Base-by-base conservation (phyloP, 1,140 invertebrate genomes). In the Papilio dardanus region DNA sequence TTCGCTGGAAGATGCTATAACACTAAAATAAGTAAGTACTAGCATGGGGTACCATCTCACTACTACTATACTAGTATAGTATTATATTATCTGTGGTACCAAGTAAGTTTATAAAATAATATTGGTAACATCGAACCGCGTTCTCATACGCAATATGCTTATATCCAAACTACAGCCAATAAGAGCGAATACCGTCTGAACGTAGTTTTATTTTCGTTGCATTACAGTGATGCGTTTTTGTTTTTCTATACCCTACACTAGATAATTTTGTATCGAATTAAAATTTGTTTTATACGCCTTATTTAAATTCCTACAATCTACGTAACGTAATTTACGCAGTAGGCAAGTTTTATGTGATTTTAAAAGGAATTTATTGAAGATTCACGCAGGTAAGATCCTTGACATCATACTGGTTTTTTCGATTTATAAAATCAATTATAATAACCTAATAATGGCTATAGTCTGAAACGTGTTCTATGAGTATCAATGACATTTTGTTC, bases 381-480 rank as follows among this genome's bases (percentile, higher is more conserved):
- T 28, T 28, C 3, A 14, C 54, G 21, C 24, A 14, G 24, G 2
- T 28, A 1, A 28, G 14, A 4, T 2, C 54, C 24, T 62, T 28
- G 54, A 30, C 54, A 28, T 62, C 7, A 54, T 54, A 62, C 54
- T 28, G 24, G 54, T 62, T 62, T 62, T 1, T 14, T 62, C 24
- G 54, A 62, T 24, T 62, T 30, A 62, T 28, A 28, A 62, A 62
- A 62, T 62, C 24, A 62, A 62, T 62, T 62, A 30, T 62, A 62
- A 28, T 62, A 30, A 28, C 2, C 10, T 62, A 62, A 62, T 62
- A 62, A 62, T 30, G 24, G 10, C 54, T 62, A 28, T 62, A 28
- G 12, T 62, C 24, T 62, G 10, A 28, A 58, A 30, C 54, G 28
- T 62, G 54, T 30, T 62, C 24, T 28, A 4, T 28, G 0, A 62